These are phyloP conservation scores for Orestias chungarensis DNA, from an alignment of 2,797 vertebrate species.

Conservation along the genomic window DNA sequence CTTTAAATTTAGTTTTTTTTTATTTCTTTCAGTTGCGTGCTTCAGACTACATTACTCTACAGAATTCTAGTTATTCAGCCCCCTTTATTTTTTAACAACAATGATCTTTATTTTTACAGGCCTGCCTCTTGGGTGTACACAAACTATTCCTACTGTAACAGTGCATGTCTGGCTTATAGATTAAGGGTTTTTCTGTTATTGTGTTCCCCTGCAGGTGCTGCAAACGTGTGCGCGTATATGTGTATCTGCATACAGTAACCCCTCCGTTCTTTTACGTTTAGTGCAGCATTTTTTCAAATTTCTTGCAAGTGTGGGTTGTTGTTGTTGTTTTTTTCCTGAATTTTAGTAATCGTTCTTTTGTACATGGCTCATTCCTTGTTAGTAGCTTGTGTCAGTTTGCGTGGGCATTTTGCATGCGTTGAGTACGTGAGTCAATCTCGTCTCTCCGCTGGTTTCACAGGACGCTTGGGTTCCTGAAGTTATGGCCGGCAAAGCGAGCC, in stretches of 20 bases:
- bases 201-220: slow-evolving; percentile 49
- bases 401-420: slow-evolving; percentile 26
- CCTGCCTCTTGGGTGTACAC: slow-evolving; percentile 52
- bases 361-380: slow-evolving; percentile 58
- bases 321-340: slow-evolving; percentile 22
- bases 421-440: slow-evolving; percentile 34
- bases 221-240: slow-evolving; percentile 30
- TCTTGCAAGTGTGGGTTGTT: slow-evolving; percentile 37
- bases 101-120: slow-evolving; percentile 28
- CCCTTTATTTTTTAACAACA: slow-evolving; percentile 32
- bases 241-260: slow-evolving; percentile 46
- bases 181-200: slow-evolving; percentile 8
- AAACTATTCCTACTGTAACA: slow-evolving; percentile 69
- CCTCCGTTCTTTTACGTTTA: slow-evolving; percentile 38
- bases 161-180: slow-evolving; percentile 73
- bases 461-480: slow-evolving; percentile 95
- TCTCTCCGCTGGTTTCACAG: slow-evolving; percentile 81
- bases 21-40: slow-evolving; percentile 36
- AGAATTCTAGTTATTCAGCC: slow-evolving; percentile 18
- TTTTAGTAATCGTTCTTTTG: slow-evolving; percentile 35
- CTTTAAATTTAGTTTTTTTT: background rate
- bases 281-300: slow-evolving; percentile 56
- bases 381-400: slow-evolving; percentile 14
- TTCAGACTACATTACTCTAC: slow-evolving; percentile 27
- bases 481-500: slow-evolving; percentile 94